Percentiles rank a stretch among this genome's conserved stretches.
Evolutionary conservation across 2,797 vertebrate genomes (phyloP).

Genomic region (Macroramphosus scolopax): DNA sequence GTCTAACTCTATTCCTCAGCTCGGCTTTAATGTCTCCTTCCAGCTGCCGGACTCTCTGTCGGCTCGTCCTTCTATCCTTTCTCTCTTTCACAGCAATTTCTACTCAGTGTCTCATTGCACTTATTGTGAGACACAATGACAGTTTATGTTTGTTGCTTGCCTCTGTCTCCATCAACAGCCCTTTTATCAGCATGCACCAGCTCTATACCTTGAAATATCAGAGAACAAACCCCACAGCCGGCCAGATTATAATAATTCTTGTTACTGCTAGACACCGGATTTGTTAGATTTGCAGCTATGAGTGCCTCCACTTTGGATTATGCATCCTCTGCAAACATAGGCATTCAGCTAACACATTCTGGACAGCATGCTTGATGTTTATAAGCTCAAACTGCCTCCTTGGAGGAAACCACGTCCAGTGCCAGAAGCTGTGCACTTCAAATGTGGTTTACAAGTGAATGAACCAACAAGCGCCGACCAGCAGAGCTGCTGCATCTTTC

Average conservation of each 20-base stretch:
- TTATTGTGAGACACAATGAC: too few species aligned
- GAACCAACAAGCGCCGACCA: slow-evolving; percentile 31
- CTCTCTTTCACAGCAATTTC: too few species aligned
- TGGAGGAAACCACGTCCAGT: slow-evolving; percentile 26
- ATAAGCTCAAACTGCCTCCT: slow-evolving; percentile 48
- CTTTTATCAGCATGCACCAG: too few species aligned
- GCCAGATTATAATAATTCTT: too few species aligned
- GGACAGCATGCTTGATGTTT: slow-evolving; percentile 43
- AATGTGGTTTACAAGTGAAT: slow-evolving; percentile 49
- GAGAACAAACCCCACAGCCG: too few species aligned
- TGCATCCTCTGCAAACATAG: slow-evolving; percentile 41
- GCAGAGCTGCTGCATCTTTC: slow-evolving; percentile 32
- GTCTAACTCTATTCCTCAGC: slow-evolving; percentile 2
- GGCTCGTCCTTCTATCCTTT: too few species aligned
- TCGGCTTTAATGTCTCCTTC: background rate
- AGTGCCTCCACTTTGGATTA: background rate
- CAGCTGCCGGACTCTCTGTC: too few species aligned
- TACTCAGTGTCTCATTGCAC: too few species aligned
- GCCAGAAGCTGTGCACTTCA: slow-evolving; percentile 41
- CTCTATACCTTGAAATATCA: too few species aligned
- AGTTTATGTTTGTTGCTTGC: too few species aligned
- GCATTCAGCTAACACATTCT: slow-evolving; percentile 37
- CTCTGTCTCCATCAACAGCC: too few species aligned
- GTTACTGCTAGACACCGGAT: too few species aligned
- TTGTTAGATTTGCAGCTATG: background rate